Evolutionary conservation across 2,113 vertebrate species (phyloP).

Genomic region (Lota lota): DNA sequence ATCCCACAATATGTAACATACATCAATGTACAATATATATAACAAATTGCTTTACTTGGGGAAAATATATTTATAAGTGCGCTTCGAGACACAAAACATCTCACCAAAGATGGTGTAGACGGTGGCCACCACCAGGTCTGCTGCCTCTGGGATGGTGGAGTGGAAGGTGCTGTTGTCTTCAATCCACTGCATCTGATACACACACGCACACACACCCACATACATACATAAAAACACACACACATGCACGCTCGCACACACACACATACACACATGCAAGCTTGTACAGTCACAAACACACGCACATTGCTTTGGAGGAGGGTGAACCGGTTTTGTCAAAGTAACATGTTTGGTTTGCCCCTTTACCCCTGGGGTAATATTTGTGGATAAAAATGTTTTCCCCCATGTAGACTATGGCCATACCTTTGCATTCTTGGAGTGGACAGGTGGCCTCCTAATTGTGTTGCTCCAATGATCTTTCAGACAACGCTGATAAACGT

Average conservation of each 20-base stretch:
- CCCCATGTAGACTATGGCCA: too few relatives aligned
- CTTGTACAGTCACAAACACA: conserved; percentile 1
- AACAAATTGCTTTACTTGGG: too few relatives aligned
- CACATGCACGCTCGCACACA: not conserved
- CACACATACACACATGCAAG: not conserved
- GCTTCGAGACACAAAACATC: not conserved
- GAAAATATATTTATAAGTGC: too few relatives aligned
- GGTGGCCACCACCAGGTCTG: conserved; percentile 28
- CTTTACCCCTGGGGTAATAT: not conserved
- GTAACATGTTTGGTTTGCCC: not conserved
- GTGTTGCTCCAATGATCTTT: too few relatives aligned
- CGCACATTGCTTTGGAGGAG: too few relatives aligned
- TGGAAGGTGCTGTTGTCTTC: conserved; percentile 38
- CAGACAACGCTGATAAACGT: too few relatives aligned
- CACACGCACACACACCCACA: not conserved
- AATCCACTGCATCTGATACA: conserved; percentile 23
- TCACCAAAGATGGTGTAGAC: conserved; percentile 42
- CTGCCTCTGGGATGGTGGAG: conserved; percentile 32
- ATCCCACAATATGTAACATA: too few relatives aligned
- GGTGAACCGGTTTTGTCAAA: not conserved
- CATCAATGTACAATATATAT: too few relatives aligned
- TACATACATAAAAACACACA: not conserved
- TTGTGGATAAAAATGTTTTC: too few relatives aligned
- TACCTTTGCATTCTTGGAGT: too few relatives aligned
- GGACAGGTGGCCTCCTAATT: too few relatives aligned